Conservation (phyloP, 1,140 invertebrate genomes). For the Physella acuta region DNA sequence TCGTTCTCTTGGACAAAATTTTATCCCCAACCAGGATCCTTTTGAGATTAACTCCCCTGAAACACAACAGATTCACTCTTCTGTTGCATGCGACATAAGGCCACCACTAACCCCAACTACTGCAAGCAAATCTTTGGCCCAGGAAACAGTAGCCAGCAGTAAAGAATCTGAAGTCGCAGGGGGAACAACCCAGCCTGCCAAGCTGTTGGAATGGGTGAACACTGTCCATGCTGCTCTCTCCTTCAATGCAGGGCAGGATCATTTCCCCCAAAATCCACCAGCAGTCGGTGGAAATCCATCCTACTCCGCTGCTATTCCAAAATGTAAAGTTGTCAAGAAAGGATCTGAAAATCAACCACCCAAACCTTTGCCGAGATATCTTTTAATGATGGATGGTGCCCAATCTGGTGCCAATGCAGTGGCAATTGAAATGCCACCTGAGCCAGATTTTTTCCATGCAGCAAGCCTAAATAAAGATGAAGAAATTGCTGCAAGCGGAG, state of each 20-base stretch:
- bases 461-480: conserved; percentile 8
- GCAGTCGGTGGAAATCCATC: background rate
- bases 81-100: background rate
- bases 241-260: background rate
- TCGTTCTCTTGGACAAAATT: conserved; percentile 5
- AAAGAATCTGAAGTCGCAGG: background rate
- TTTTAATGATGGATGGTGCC: conserved; percentile 23
- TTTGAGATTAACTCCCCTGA: background rate
- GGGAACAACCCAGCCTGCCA: background rate
- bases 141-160: background rate
- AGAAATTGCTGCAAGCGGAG: conserved; percentile 17
- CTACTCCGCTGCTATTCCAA: conserved; percentile 6
- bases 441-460: conserved; percentile 5
- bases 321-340: conserved; percentile 1
- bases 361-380: conserved; percentile 10
- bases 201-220: background rate
- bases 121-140: background rate
- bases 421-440: conserved; percentile 23
- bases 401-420: conserved; percentile 25
- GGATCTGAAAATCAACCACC: background rate
- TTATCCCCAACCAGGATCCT: conserved; percentile 14
- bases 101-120: conserved; percentile 7
- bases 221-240: background rate
- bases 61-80: background rate
- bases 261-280: background rate